These are phyloP conservation scores for Agonopterix subpropinquella DNA, from an alignment of 2,888 invertebrate genomes.

Conservation along the genomic window DNA sequence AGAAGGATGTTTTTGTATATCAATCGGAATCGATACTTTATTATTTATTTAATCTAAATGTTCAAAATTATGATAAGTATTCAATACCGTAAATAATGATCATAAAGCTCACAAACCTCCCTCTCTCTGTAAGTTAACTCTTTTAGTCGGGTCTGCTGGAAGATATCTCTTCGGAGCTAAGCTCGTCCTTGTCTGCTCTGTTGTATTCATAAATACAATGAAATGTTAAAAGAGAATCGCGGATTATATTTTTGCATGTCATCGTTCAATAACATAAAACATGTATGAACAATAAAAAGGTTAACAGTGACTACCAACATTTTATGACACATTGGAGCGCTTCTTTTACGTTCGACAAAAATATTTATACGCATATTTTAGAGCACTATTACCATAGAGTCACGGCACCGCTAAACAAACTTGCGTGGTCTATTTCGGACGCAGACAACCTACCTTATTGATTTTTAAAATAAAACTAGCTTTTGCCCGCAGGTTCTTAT, in stretches of 20 bases:
- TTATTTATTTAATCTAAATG: too few relatives aligned
- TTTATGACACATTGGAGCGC: slow-evolving; percentile 31
- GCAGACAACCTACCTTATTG: background rate
- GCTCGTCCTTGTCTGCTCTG: too few relatives aligned
- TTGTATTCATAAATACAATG: too few relatives aligned
- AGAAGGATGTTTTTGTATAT: too few relatives aligned
- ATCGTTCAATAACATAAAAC: slow-evolving; percentile 40
- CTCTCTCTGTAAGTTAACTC: too few relatives aligned
- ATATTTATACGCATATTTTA: slow-evolving; percentile 59
- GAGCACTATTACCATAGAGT: slow-evolving; percentile 39
- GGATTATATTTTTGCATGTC: slow-evolving; percentile 45
- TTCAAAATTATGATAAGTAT: too few relatives aligned
- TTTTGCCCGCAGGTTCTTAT: too few relatives aligned
- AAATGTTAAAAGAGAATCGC: background rate
- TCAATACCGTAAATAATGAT: too few relatives aligned
- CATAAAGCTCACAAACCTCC: too few relatives aligned
- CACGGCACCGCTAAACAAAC: slow-evolving; percentile 51
- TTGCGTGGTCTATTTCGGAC: slow-evolving; percentile 12
- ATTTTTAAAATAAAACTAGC: background rate
- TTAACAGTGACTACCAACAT: slow-evolving; percentile 24
- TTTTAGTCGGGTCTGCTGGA: too few relatives aligned
- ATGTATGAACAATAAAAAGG: slow-evolving; percentile 21
- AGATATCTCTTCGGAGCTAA: too few relatives aligned
- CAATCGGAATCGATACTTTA: too few relatives aligned
- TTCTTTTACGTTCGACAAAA: slow-evolving; percentile 40